Conservation (phyloP, 2,888 invertebrate species). For the Melanostoma scalare region DNA sequence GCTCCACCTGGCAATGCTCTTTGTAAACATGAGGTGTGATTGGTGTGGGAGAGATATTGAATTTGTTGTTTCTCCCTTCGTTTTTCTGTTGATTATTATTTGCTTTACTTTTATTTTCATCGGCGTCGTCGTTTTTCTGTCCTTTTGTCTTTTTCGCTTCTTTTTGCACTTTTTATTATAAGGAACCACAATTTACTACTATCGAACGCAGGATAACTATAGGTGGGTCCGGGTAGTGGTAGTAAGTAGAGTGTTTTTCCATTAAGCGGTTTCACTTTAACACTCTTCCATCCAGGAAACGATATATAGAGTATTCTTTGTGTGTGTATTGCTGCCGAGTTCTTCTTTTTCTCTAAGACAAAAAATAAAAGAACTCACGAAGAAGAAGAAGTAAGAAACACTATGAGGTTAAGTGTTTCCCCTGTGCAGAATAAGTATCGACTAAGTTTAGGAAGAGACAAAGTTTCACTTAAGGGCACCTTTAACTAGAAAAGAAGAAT, state of each 20-base stretch:
- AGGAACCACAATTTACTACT: constrained; percentile 27
- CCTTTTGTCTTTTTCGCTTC: neutral
- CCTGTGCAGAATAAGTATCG: neutral
- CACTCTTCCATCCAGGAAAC: constrained; percentile 49
- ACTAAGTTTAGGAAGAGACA: neutral
- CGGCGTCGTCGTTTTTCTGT: constrained; percentile 13
- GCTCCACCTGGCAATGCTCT: constrained; percentile 7
- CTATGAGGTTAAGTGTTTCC: constrained; percentile 34
- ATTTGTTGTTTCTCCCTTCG: constrained; percentile 11
- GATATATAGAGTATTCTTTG: neutral
- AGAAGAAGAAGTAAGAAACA: neutral
- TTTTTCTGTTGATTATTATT: constrained; percentile 19
- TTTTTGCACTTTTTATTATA: neutral
- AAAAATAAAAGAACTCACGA: neutral
- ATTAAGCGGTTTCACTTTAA: constrained; percentile 54
- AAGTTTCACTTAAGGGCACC: constrained; percentile 23
- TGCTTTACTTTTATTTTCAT: constrained; percentile 44
- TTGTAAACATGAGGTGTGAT: neutral
- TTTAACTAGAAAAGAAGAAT: constrained; percentile 2
- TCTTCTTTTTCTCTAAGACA: constrained; percentile 1
- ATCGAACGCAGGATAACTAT: constrained; percentile 33
- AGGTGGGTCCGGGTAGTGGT: neutral
- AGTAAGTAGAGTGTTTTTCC: constrained; percentile 42
- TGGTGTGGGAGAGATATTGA: constrained; percentile 26
- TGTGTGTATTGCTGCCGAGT: neutral